Evolutionary conservation across 2,888 invertebrate genomes (phyloP).

Genomic region (Oscheius onirici): DNA sequence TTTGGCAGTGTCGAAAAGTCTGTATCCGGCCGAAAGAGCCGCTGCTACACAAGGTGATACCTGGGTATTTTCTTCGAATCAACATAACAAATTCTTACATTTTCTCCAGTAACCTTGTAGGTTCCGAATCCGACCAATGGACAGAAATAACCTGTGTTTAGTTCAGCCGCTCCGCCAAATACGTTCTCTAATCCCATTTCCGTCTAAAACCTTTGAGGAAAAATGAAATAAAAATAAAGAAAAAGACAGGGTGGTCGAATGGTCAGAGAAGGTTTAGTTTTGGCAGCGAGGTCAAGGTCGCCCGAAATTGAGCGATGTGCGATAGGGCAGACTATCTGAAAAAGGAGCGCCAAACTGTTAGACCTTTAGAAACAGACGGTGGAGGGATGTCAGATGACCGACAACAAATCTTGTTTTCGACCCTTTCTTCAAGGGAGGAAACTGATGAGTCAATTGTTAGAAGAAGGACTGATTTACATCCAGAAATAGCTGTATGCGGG

Average conservation of each 20-base stretch:
- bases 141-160: conserved; percentile 62
- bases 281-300: too few species aligned
- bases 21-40: conserved; percentile 59
- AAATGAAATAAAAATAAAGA: neutral
- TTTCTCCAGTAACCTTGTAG: conserved; percentile 60
- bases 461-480: too few species aligned
- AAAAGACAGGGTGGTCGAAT: neutral
- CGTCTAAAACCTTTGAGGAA: neutral
- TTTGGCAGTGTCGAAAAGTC: conserved; percentile 67
- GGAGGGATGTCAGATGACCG: too few species aligned
- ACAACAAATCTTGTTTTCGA: too few species aligned
- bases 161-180: conserved; percentile 41
- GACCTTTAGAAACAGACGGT: too few species aligned
- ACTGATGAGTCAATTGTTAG: too few species aligned
- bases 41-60: conserved; percentile 63
- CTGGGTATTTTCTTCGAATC: neutral
- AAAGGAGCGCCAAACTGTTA: too few species aligned
- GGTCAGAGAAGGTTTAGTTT: neutral
- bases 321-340: too few species aligned
- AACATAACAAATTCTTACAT: conserved; percentile 18
- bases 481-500: too few species aligned
- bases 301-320: too few species aligned
- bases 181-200: conserved; percentile 35
- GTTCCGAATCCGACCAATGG: conserved; percentile 70
- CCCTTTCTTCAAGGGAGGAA: too few species aligned